phyloP scores from a whole-genome alignment of 1,140 invertebrate species.

The Drosophila suzukii region DNA sequence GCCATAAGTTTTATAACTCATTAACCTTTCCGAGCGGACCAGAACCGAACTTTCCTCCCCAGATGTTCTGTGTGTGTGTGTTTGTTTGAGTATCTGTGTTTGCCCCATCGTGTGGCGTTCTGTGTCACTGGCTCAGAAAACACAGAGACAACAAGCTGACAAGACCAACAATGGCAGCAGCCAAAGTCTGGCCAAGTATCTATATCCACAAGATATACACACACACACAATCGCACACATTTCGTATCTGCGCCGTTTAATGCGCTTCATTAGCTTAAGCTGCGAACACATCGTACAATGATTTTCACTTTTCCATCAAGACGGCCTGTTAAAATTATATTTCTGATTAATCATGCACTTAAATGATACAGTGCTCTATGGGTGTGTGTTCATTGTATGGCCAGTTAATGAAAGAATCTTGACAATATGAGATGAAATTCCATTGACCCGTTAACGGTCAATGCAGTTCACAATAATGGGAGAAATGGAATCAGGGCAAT shows the following conservation, averaged over 20 bases:
- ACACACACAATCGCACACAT: conserved; percentile 1
- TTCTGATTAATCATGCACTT: conserved; percentile 73
- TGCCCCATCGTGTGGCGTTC: conserved; percentile 34
- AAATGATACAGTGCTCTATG: conserved; percentile 31
- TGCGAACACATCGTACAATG: conserved; percentile 54
- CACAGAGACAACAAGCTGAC: conserved; percentile 15
- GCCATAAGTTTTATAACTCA: conserved; percentile 78
- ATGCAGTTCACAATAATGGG: conserved; percentile 32
- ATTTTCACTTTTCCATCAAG: conserved; percentile 63
- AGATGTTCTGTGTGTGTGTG: conserved; percentile 29
- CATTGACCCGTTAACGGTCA: conserved; percentile 29
- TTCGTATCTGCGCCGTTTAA: conserved; percentile 37
- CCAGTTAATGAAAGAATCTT: conserved; percentile 42
- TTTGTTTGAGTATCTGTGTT: conserved; percentile 15
- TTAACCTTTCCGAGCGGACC: conserved; percentile 67
- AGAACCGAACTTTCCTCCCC: conserved; percentile 33
- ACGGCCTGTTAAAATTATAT: conserved; percentile 64
- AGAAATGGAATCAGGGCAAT: conserved; percentile 44
- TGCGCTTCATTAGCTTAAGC: conserved; percentile 73
- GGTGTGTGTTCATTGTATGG: conserved; percentile 12
- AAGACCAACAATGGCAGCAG: conserved; percentile 40
- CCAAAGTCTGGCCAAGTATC: conserved; percentile 46
- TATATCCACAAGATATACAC: conserved; percentile 50
- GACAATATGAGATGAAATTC: conserved; percentile 11
- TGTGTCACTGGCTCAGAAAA: conserved; percentile 69